A percentile compares a stretch with the other conserved stretches of the same genome.
Conservation (phyloP, 2,888 invertebrate genomes). For the Oscheius myriophilus region DNA sequence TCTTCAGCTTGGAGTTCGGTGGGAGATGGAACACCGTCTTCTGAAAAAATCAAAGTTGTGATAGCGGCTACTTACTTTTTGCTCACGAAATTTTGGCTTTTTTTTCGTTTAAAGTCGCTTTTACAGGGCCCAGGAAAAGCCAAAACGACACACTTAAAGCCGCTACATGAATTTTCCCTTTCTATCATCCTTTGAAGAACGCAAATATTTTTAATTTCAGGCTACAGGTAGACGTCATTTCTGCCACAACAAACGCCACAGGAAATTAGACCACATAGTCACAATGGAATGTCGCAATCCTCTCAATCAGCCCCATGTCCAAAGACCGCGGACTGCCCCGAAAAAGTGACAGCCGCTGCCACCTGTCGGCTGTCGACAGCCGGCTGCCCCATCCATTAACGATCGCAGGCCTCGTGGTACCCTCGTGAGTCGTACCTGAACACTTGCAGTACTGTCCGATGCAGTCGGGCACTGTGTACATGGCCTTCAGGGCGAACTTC, state of each 20-base stretch:
- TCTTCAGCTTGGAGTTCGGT: slow-evolving; percentile 21
- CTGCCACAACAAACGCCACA: not conserved
- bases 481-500: slow-evolving; percentile 34
- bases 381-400: slow-evolving; percentile 19
- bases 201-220: too few species aligned
- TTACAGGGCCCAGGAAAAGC: too few species aligned
- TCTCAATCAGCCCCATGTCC: not conserved
- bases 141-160: too few species aligned
- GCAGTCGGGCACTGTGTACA: slow-evolving; percentile 55
- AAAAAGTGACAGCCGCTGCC: slow-evolving; percentile 5
- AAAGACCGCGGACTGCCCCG: not conserved
- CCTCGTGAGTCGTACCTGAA: slow-evolving; percentile 20
- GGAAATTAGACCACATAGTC: not conserved
- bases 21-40: slow-evolving; percentile 33
- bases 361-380: slow-evolving; percentile 26
- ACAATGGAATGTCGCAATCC: too few species aligned
- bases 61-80: too few species aligned
- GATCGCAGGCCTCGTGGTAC: not conserved
- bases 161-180: too few species aligned
- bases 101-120: too few species aligned
- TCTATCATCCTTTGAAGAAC: too few species aligned
- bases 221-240: not conserved
- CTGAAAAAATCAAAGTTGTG: too few species aligned
- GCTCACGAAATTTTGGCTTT: too few species aligned
- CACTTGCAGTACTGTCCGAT: slow-evolving; percentile 58